phyloP scores from a whole-genome alignment of 1,140 invertebrate species.

The Heliconius hewitsoni region DNA sequence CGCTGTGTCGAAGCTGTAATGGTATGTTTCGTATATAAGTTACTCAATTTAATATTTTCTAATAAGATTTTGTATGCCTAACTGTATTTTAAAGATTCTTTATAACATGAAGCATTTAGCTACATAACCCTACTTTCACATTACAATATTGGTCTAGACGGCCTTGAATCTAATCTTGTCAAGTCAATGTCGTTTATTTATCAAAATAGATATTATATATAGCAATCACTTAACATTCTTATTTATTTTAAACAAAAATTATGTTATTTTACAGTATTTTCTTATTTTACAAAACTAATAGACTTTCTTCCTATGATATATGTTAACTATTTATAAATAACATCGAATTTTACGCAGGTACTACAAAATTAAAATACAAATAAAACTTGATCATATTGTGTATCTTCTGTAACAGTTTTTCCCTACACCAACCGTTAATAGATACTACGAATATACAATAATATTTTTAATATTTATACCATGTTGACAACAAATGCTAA shows the following conservation, averaged over 20 bases:
- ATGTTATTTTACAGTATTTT: neutral
- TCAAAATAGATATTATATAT: constrained; percentile 51
- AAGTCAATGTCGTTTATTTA: constrained; percentile 75
- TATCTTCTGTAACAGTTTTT: neutral
- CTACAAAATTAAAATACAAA: neutral
- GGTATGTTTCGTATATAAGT: constrained; percentile 44
- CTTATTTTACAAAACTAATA: neutral
- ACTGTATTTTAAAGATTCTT: constrained; percentile 28
- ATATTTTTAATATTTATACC: neutral
- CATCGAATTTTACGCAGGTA: no score
- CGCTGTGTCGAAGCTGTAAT: constrained; percentile 45
- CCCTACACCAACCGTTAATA: neutral
- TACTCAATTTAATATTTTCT: neutral
- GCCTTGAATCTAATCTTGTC: constrained; percentile 79
- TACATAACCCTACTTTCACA: constrained; percentile 74
- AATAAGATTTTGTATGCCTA: neutral
- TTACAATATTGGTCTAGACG: constrained; percentile 59
- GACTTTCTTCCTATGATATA: no score
- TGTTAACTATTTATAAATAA: no score
- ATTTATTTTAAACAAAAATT: neutral
- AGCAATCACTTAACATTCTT: neutral
- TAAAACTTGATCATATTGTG: neutral
- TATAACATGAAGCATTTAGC: neutral
- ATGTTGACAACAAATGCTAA: neutral
- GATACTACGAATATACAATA: neutral